Evolutionary conservation across 1,140 invertebrate genomes (phyloP), one percentile per base, ranked within the genome.

Genomic region (Oryctes rhinoceros): DNA sequence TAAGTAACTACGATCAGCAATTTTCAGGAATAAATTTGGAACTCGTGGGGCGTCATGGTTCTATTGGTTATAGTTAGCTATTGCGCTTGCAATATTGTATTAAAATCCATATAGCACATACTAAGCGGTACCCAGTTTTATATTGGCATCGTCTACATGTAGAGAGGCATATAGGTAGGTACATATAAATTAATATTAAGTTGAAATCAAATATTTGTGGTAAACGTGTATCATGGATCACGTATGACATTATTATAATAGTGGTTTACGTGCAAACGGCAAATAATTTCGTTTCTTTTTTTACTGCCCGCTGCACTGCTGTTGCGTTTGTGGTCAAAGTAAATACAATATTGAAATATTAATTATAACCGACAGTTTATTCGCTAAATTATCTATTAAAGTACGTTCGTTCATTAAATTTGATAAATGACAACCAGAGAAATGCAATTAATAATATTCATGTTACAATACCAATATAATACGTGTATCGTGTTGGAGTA

Each of bases 131-230:
- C 39, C 39, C 39, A 39, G 39, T 39, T 39, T 39, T 39, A 39
- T 39, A 39, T 39, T 7, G 39, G 39, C 39, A 39, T 4, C 39
- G 39, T 4, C 3, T 39, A 39, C 39, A 7, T 39, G 39, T 39
- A n/a, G n/a, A 39, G 1, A 18, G 5, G 5, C n/a, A 59, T 59
- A 59, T 59, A 18, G 4, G 13, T 59, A n/a, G 6, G n/a, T n/a
- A 59, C 4, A 71, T 30, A 35, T 71, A 35, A 71, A 71, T 71
- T 71, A 71, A 71, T 71, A 71, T 71, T 71, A 71, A 71, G 11
- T 71, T 71, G n/a, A 71, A 71, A 71, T 71, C 65, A 71, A 71
- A 71, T 67, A 67, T n/a, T 71, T 71, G 65, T 35, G 65, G 65
- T 37, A 37, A 30, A 20, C 53, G 65, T 71, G 20, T 30, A 71